A percentile compares a stretch with the other conserved stretches of the same genome.
Evolutionary conservation across 2,888 invertebrate species (phyloP).

Genomic region (Meliscaeva auricollis): DNA sequence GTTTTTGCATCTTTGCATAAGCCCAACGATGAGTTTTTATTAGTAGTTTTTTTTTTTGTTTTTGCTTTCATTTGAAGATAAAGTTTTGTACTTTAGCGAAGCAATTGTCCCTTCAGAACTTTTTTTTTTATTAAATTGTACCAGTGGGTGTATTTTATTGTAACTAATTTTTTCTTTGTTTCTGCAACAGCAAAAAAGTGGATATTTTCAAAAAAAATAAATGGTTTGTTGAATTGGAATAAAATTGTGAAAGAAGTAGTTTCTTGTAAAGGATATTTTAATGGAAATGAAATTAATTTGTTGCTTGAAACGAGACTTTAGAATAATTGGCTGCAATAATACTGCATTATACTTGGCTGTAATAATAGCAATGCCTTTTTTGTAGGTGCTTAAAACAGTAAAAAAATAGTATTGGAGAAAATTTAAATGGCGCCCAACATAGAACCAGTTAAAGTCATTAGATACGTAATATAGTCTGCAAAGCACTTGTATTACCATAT

Average conservation of each 20-base stretch:
- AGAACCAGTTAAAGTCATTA: no score
- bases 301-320: no score
- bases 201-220: not conserved
- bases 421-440: conserved; percentile 10
- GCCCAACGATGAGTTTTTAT: not conserved
- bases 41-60: conserved; percentile 1
- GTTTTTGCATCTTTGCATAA: conserved; percentile 36
- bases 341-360: no score
- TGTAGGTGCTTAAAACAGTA: no score
- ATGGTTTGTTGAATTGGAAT: not conserved
- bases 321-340: no score
- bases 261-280: no score
- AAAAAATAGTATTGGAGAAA: no score
- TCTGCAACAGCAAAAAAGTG: not conserved
- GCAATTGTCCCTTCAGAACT: conserved; percentile 39
- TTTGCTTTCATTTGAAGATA: conserved; percentile 14
- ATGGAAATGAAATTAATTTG: no score
- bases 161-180: conserved; percentile 15
- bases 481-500: no score
- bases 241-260: no score
- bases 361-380: no score
- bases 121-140: conserved; percentile 16
- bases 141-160: conserved; percentile 11
- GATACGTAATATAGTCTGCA: no score
- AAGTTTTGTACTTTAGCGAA: conserved; percentile 33